These are phyloP conservation scores for Ischnura elegans DNA, from an alignment of 2,888 invertebrate species.

Conservation along the genomic window DNA sequence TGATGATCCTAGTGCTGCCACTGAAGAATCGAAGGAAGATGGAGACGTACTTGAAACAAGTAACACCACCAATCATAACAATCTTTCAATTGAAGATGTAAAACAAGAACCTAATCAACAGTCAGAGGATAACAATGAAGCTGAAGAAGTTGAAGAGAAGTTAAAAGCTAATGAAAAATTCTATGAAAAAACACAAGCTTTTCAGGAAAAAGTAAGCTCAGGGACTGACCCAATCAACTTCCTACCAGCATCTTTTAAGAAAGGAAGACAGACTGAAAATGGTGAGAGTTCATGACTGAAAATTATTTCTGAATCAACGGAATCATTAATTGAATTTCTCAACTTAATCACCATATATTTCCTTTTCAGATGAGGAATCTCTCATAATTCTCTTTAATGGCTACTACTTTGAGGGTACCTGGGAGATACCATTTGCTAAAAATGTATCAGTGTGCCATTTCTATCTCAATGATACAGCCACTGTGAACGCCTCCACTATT, in stretches of 20 bases:
- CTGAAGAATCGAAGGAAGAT: neutral
- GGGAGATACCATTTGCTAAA: slow-evolving; percentile 73
- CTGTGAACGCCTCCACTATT: slow-evolving; percentile 67
- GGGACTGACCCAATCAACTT: neutral
- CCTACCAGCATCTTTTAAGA: neutral
- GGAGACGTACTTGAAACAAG: slow-evolving; percentile 32
- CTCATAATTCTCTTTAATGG: slow-evolving; percentile 75
- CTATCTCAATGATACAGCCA: neutral
- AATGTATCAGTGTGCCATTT: neutral
- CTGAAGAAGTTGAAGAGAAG: neutral
- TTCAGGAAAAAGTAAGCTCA: neutral
- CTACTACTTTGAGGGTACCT: slow-evolving; percentile 74
- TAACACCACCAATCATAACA: neutral
- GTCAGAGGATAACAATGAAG: neutral
- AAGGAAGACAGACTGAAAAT: neutral
- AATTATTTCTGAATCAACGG: neutral
- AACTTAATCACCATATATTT: neutral
- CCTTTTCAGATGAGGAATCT: slow-evolving; percentile 70
- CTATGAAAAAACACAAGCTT: neutral
- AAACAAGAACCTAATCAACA: neutral
- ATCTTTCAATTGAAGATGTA: neutral
- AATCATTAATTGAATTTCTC: neutral
- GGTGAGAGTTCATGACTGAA: neutral
- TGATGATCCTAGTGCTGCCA: neutral
- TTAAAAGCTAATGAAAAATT: neutral